Percentiles rank a stretch among this genome's conserved stretches.
Evolutionary conservation across 2,888 invertebrate genomes (phyloP).

Genomic region (Helobdella robusta): DNA sequence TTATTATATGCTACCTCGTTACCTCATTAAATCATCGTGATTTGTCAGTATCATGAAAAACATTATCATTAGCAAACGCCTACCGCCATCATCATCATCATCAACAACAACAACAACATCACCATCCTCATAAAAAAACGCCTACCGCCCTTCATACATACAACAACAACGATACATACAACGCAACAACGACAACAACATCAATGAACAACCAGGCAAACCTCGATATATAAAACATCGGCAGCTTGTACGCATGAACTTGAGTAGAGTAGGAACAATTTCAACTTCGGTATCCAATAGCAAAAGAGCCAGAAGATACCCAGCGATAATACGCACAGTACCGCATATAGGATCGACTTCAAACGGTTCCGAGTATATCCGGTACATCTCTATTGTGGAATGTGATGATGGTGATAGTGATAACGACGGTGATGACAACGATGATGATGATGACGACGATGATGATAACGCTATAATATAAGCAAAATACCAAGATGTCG

Average conservation of each 20-base stretch:
- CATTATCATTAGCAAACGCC: neutral
- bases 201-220: neutral
- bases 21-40: too few relatives aligned
- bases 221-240: slow-evolving; percentile 14
- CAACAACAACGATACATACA: too few relatives aligned
- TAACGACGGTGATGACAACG: neutral
- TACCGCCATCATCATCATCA: slow-evolving; percentile 7
- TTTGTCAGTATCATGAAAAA: neutral
- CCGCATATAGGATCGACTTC: slow-evolving; percentile 38
- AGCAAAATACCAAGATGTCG: too few relatives aligned
- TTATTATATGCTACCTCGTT: too few relatives aligned
- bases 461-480: neutral
- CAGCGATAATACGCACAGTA: slow-evolving; percentile 39
- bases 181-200: neutral
- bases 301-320: slow-evolving; percentile 37
- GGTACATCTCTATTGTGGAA: slow-evolving; percentile 37
- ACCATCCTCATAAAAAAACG: neutral
- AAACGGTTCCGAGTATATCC: slow-evolving; percentile 39
- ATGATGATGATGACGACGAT: neutral
- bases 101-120: slow-evolving; percentile 1
- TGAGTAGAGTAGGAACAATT: neutral
- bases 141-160: neutral
- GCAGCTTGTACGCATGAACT: slow-evolving; percentile 10
- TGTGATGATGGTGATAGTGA: neutral
- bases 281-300: slow-evolving; percentile 15